phyloP scores from a whole-genome alignment of 1,140 invertebrate species.

The Periplaneta americana region DNA sequence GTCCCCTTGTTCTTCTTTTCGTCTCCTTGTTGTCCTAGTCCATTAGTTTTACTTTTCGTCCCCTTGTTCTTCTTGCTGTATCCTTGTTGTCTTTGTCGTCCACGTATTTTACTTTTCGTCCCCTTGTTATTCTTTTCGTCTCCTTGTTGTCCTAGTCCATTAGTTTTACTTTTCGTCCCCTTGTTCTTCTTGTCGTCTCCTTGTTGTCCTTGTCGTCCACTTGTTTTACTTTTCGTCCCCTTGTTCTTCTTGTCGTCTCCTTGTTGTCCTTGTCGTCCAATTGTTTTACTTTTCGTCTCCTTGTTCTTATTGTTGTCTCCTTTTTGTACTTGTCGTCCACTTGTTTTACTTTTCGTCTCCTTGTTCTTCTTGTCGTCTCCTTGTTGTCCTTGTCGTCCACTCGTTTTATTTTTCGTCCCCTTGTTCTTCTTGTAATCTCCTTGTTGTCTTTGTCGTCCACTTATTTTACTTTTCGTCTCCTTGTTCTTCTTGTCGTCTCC shows the following conservation, averaged over 20 bases:
- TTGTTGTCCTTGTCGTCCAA: not conserved
- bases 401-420: too few species aligned
- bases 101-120: not conserved
- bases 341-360: too few species aligned
- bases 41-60: not conserved
- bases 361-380: too few species aligned
- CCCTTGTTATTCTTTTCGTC: not conserved
- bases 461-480: not conserved
- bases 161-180: not conserved
- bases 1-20: not conserved
- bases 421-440: too few species aligned
- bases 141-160: not conserved
- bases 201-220: too few species aligned
- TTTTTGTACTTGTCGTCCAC: not conserved
- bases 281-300: not conserved
- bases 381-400: too few species aligned
- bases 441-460: too few species aligned
- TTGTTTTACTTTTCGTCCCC: too few species aligned
- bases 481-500: not conserved
- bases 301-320: too few species aligned
- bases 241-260: too few species aligned
- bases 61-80: not conserved
- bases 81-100: not conserved
- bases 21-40: not conserved
- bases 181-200: too few species aligned